Evolutionary conservation across 2,888 invertebrate species (phyloP), one percentile per base, ranked within the genome.

Genomic region (Drosophila picticornis): DNA sequence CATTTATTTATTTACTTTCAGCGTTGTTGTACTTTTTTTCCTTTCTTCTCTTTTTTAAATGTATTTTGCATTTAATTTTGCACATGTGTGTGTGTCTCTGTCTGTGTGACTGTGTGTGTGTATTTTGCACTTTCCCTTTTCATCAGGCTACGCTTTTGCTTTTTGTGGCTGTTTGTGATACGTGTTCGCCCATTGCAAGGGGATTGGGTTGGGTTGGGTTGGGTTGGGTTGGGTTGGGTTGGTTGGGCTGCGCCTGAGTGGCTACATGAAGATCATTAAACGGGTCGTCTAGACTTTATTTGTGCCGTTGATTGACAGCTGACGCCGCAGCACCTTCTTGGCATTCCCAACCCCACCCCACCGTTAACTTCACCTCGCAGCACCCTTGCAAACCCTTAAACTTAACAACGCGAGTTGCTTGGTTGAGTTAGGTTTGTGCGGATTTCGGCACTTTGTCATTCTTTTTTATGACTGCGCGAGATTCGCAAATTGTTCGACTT

Each of bases 51-150:
- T 13, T n/a, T 72, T 68, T 72, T 68, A 63, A 79, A 76, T 76
- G 65, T 81, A 62, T 80, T 83, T 80, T 75, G 74, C 83, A 81
- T 81, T 77, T 80, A 77, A 83, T 81, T 81, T 81, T 72, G 50
- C 13, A 61, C n/a, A n/a, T n/a, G 57, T 55, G 34, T 55, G 51
- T 59, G 63, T 56, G 40, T 50, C 60, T 34, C 4, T 13, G 50
- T 59, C 48, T 50, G 63, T 40, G 34, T 58, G 46, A 27, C 32
- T 55, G 63, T 52, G 38, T 62, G 43, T 48, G 34, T 74, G 36
- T 78, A 46, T 53, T 74, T 83, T 80, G 62, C 75, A 83, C 81
- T 81, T 81, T 81, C 83, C 77, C 80, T 81, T 83, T 83, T 80
- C 68, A 56, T 52, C 60, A 46, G 53, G 55, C 64, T 77, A 66